Evolutionary conservation across 2,797 vertebrate genomes (phyloP).

Genomic region (Thunnus albacares): DNA sequence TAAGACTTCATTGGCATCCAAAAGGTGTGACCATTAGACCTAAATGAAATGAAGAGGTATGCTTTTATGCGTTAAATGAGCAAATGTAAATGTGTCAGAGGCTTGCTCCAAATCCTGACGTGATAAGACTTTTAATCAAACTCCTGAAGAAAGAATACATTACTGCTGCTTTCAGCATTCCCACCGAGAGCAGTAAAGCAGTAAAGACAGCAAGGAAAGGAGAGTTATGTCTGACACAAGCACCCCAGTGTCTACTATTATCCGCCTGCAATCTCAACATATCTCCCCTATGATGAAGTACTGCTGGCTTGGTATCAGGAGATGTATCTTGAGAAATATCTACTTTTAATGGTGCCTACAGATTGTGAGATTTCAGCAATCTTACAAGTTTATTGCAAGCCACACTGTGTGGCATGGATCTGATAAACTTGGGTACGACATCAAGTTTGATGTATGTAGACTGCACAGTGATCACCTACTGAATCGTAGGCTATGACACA

Average conservation of each 20-base stretch:
- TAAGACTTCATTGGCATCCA: slow-evolving; percentile 35
- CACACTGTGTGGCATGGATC: too few relatives aligned
- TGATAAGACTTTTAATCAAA: slow-evolving; percentile 74
- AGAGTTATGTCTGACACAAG: slow-evolving; percentile 72
- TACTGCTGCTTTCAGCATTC: slow-evolving; percentile 67
- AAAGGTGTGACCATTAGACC: slow-evolving; percentile 28
- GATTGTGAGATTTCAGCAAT: too few relatives aligned
- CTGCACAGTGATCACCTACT: too few relatives aligned
- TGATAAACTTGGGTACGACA: too few relatives aligned
- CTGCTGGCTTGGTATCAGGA: slow-evolving; percentile 35
- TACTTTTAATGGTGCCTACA: slow-evolving; percentile 8
- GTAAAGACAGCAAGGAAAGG: slow-evolving; percentile 39
- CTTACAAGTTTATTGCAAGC: too few relatives aligned
- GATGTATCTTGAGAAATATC: slow-evolving; percentile 34
- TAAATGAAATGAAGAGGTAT: slow-evolving; percentile 40
- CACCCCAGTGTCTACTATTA: slow-evolving; percentile 64
- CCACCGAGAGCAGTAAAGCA: slow-evolving; percentile 69
- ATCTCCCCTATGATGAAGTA: slow-evolving; percentile 39
- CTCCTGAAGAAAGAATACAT: slow-evolving; percentile 68
- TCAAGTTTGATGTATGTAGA: too few relatives aligned
- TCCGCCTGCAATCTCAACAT: slow-evolving; percentile 61
- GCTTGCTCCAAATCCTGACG: slow-evolving; percentile 54
- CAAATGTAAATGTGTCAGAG: slow-evolving; percentile 59
- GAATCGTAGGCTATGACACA: too few relatives aligned
- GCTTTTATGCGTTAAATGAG: slow-evolving; percentile 54